Evolutionary conservation across 2,888 invertebrate species (phyloP), one percentile per base, ranked within the genome.

Genomic region (Anthophora plumipes): DNA sequence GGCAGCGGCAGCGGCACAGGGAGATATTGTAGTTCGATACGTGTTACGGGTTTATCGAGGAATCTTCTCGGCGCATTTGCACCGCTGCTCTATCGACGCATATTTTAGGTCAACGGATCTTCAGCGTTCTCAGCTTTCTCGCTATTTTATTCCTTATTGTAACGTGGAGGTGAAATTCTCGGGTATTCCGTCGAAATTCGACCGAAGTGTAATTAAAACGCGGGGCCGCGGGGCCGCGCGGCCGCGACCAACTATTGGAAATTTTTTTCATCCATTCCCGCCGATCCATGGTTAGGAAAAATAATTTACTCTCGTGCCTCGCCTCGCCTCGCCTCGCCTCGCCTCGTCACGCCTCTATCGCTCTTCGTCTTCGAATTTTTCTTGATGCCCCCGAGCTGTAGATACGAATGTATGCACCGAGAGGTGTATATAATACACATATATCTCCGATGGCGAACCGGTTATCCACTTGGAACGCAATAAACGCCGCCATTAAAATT

Each of bases 1-100:
- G 4, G 31, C 31, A 31, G 31, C 31, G 4, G 31, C 31, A 4
- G 31, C 31, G 17, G 20, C 25, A 9, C 39, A n/a, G 41, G 11
- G 14, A 22, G 17, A 31, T 64, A 25, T 31, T 31, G 31, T 55
- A 55, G 71, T 43, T 67, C 67, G 79, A 71, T 67, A 71, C 67
- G 55, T 11, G 80, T 80, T 72, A 67, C 61, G 46, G 61, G 61
- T 63, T 80, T 79, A 80, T 78, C 72, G 80, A 63, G 70, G 61
- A 72, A 67, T 72, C 67, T 72, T 63, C 43, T 11, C 43, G 61
- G 50, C 31, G 39, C 66, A 67, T 80, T 75, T 55, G 41, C 54
- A 25, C 25, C 48, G 61, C 54, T 68, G 31, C n/a, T n/a, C n/a
- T 52, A 63, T 57, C 72, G 59, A n/a, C 41, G 48, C 48, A 66